Evolutionary conservation across 2,797 vertebrate genomes (phyloP), one percentile per base, ranked within the genome.

Genomic region (Acanthiza pusilla): DNA sequence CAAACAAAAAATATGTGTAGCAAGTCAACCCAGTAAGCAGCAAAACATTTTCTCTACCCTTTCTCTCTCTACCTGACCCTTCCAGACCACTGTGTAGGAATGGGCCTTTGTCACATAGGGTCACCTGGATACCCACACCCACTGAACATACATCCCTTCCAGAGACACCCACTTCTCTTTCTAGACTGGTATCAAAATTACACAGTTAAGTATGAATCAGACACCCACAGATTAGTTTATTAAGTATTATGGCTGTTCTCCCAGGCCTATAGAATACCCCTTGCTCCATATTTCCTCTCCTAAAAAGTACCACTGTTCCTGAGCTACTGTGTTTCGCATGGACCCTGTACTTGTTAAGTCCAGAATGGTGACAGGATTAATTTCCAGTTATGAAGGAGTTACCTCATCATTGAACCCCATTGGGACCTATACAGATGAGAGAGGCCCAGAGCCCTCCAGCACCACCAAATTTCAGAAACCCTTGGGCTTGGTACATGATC

Each of bases 41-140:
- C n/a, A 79, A 79, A 88, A 38, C 5, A 16, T 68, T 81, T 85
- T 68, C 48, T 74, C 45, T 47, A 45, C 17, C 23, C 21, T 58
- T 85, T 82, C 26, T 70, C 47, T 42, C 26, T 70, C 47, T 42
- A 43, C 22, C 18, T 76, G 75, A 73, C 20, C 11, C 11, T n/a
- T 70, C 74, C 60, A 82, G 48, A 67, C 2, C 48, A 53, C 32
- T 45, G 14, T 50, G 36, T n/a, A 68, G 67, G 40, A 76, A 82
- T 3, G 2, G 2, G 11, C 16, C 27, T 66, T 30, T 3, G 2
- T 43, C 30, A 58, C 7, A 7, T 1, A 40, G 34, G 30, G 36
- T 73, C 67, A 76, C 29, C 29, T 38, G 53, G 29, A 60, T 34
- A 45, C n/a, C 34, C 32, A 54, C 15, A 62, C 7, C 6, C 53